Conservation (phyloP, 1,140 invertebrate species). For the Eupeodes corollae region DNA sequence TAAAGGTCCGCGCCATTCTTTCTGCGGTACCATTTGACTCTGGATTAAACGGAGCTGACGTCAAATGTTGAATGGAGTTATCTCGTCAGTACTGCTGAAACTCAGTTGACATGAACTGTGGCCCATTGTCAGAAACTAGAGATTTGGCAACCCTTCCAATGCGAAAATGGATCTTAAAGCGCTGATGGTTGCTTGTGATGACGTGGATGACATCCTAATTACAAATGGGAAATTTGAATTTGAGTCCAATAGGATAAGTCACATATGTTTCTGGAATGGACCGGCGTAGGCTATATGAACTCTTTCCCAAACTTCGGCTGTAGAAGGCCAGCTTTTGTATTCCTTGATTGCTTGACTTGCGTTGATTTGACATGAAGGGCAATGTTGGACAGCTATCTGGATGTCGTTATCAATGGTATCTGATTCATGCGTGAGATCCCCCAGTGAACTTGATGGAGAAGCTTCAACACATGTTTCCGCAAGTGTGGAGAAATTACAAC, state of each 20-base stretch:
- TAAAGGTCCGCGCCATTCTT: no score
- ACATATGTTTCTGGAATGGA: neutral
- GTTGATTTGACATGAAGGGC: neutral
- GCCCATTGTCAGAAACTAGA: no score
- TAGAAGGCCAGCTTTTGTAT: neutral
- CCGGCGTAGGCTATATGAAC: constrained; percentile 3
- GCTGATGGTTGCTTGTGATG: neutral
- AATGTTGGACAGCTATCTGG: neutral
- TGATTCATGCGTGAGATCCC: constrained; percentile 42
- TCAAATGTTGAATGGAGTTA: no score
- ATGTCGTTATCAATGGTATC: constrained; percentile 8
- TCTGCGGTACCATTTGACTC: no score
- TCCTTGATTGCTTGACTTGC: neutral
- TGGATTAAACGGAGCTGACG: no score
- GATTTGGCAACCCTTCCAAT: no score
- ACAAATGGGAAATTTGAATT: constrained; percentile 3
- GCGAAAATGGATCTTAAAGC: neutral
- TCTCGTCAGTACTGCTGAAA: no score
- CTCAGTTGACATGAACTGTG: no score
- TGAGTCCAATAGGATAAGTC: neutral
- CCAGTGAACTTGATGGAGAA: constrained; percentile 37
- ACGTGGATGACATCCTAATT: neutral
- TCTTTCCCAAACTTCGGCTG: neutral
- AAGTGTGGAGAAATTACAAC: constrained; percentile 6
- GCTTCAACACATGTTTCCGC: constrained; percentile 15